Conservation (phyloP, 2,113 vertebrate species). For the Chlamydotis undulata region DNA sequence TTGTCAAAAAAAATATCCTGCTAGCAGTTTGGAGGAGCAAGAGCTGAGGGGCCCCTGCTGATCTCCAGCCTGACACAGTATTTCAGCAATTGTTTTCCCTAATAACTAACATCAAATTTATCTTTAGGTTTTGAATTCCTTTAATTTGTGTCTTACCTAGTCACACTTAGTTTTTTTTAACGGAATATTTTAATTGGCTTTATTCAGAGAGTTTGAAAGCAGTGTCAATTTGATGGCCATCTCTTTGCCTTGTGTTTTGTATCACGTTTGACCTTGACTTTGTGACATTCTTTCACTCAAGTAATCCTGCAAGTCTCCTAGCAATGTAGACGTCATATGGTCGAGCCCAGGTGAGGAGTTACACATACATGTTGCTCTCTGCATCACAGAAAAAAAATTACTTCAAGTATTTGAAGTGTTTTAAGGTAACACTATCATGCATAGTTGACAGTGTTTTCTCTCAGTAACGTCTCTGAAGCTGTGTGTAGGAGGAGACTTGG, state of each 20-base stretch:
- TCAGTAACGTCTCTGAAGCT: background rate
- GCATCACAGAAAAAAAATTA: background rate
- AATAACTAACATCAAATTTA: background rate
- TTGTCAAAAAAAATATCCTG: background rate
- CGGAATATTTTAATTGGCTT: background rate
- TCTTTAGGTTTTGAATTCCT: background rate
- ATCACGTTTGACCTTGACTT: background rate
- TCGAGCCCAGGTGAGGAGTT: background rate
- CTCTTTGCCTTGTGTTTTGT: background rate
- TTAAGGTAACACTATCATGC: background rate
- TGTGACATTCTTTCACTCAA: background rate
- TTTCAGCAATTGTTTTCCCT: background rate
- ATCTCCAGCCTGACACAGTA: background rate
- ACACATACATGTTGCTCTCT: background rate
- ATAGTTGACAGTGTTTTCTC: background rate
- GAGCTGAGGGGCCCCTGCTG: background rate
- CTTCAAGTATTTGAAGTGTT: background rate
- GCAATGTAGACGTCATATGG: fast-evolving
- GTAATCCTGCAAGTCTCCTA: background rate
- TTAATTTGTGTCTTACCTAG: background rate
- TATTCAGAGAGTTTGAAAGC: background rate
- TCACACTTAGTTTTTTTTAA: background rate
- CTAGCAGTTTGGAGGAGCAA: background rate
- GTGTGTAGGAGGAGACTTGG: background rate
- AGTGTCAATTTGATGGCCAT: background rate